phyloP scores from a whole-genome alignment of 2,797 vertebrate genomes.

The Falco rusticolus region DNA sequence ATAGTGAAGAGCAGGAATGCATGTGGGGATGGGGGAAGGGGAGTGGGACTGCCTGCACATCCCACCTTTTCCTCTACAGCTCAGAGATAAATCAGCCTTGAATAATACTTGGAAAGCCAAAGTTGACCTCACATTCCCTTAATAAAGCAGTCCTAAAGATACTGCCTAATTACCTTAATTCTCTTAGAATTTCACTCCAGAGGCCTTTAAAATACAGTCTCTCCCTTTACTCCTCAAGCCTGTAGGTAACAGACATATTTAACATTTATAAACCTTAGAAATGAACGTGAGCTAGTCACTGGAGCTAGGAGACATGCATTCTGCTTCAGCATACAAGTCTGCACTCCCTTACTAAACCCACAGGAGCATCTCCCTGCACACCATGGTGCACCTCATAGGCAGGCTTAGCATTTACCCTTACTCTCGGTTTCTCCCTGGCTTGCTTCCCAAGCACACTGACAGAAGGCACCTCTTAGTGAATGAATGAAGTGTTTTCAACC shows the following conservation, averaged over 20 bases:
- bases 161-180: slow-evolving; percentile 5
- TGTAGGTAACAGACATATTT: not conserved
- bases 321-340: not conserved
- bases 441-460: not conserved
- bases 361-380: rapidly evolving
- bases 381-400: not conserved
- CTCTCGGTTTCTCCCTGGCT: not conserved
- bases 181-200: not conserved
- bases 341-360: not conserved
- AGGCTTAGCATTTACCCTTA: not conserved
- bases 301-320: rapidly evolving
- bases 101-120: not conserved
- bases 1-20: not conserved
- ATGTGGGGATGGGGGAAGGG: not conserved
- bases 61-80: not conserved
- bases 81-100: not conserved
- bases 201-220: not conserved
- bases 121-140: not conserved
- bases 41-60: not conserved
- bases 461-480: not conserved
- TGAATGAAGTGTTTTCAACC: not conserved
- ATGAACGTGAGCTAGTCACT: not conserved
- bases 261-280: not conserved
- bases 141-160: not conserved
- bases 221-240: not conserved